Evolutionary conservation across 1,140 invertebrate species (phyloP).

Genomic region (Episyrphus balteatus): DNA sequence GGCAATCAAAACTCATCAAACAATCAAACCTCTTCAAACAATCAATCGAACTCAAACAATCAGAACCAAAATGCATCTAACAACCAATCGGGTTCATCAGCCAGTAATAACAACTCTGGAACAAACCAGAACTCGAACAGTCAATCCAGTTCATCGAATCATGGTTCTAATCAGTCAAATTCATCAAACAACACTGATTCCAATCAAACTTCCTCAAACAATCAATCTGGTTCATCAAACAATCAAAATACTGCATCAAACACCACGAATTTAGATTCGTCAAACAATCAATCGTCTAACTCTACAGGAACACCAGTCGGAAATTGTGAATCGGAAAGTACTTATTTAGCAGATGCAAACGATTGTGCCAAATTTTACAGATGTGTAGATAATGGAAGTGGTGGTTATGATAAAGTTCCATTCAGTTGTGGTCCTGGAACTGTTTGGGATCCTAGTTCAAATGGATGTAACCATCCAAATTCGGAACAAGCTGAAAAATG

Average conservation of each 20-base stretch:
- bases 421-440: slow-evolving; percentile 54
- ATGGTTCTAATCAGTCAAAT: slow-evolving; percentile 2
- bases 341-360: slow-evolving; percentile 41
- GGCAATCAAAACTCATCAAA: not conserved
- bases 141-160: slow-evolving; percentile 8
- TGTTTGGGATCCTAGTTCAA: slow-evolving; percentile 38
- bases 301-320: too few species aligned
- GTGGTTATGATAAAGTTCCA: slow-evolving; percentile 42
- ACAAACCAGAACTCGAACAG: slow-evolving; percentile 1
- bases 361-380: slow-evolving; percentile 52
- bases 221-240: too few species aligned
- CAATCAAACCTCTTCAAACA: not conserved
- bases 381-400: slow-evolving; percentile 48
- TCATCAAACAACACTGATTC: slow-evolving; percentile 1
- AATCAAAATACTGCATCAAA: slow-evolving; percentile 7
- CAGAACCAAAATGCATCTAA: not conserved
- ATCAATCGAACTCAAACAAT: slow-evolving; percentile 1
- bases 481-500: slow-evolving; percentile 46
- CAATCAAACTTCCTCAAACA: not conserved
- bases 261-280: not conserved
- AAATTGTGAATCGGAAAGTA: slow-evolving; percentile 42
- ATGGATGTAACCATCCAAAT: slow-evolving; percentile 44
- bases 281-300: not conserved
- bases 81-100: not conserved
- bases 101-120: slow-evolving; percentile 1